Percentiles rank a stretch among this genome's conserved stretches.
Evolutionary conservation across 2,797 vertebrate genomes (phyloP).

Genomic region (Acanthurus tractus): DNA sequence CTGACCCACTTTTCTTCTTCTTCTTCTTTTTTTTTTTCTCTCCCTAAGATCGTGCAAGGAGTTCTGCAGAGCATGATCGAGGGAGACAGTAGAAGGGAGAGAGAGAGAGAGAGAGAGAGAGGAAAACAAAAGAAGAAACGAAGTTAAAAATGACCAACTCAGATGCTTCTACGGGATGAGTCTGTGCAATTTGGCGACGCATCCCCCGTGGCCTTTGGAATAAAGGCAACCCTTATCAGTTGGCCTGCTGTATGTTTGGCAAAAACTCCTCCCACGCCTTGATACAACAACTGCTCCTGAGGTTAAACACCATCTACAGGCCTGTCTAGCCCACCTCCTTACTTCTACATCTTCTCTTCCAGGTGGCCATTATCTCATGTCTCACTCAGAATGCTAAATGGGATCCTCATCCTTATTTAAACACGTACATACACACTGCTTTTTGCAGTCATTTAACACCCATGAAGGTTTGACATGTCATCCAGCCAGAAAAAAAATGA

Average conservation of each 20-base stretch:
- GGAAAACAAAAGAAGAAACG: slow-evolving; percentile 56
- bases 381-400: slow-evolving; percentile 66
- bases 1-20: slow-evolving; percentile 87
- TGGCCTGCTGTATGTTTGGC: slow-evolving; percentile 59
- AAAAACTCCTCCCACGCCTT: slow-evolving; percentile 63
- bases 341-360: slow-evolving; percentile 40
- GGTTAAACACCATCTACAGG: slow-evolving; percentile 48
- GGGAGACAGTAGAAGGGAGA: slow-evolving; percentile 71
- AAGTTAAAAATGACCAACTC: slow-evolving; percentile 35
- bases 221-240: slow-evolving; percentile 66
- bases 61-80: slow-evolving; percentile 83
- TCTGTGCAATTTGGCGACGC: slow-evolving; percentile 49
- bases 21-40: slow-evolving; percentile 50
- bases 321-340: slow-evolving; percentile 17
- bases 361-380: slow-evolving; percentile 50
- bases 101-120: slow-evolving; percentile 38
- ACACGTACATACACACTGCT: slow-evolving; percentile 38
- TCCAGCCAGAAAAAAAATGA: slow-evolving; percentile 49
- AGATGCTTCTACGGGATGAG: slow-evolving; percentile 63
- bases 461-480: slow-evolving; percentile 59
- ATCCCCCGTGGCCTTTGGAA: slow-evolving; percentile 62
- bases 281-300: slow-evolving; percentile 57
- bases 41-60: slow-evolving; percentile 80
- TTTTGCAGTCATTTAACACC: slow-evolving; percentile 67
- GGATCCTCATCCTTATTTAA: slow-evolving; percentile 63